These are phyloP conservation scores for Peucedramus taeniatus DNA, from an alignment of 2,113 vertebrate genomes.

Conservation along the genomic window DNA sequence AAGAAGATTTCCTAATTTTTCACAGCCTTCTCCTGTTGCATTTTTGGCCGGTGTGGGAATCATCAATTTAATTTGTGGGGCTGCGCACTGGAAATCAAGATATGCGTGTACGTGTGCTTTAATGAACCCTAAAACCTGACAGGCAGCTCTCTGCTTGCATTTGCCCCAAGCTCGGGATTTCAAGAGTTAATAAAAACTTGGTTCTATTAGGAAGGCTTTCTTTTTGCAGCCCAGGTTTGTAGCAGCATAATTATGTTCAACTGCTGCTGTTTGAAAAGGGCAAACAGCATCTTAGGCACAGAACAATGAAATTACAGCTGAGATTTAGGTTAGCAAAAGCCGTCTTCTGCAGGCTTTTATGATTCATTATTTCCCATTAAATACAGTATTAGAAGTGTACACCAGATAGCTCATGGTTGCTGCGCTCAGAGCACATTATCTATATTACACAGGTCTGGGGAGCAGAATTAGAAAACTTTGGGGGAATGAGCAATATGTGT, in stretches of 20 bases:
- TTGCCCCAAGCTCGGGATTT: conserved; percentile 59
- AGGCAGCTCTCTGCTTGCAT: not conserved
- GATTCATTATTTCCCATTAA: conserved; percentile 90
- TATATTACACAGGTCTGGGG: conserved; percentile 86
- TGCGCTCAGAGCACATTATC: conserved; percentile 84
- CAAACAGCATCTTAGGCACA: conserved; percentile 81
- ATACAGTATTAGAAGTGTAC: conserved; percentile 88
- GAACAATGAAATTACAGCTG: conserved; percentile 89
- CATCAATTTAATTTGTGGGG: conserved; percentile 3
- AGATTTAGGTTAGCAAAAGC: conserved; percentile 85
- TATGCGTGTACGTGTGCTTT: not conserved
- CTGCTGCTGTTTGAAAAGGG: conserved; percentile 81
- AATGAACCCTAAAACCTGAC: conserved; percentile 21
- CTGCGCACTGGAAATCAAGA: not conserved
- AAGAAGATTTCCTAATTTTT: conserved; percentile 64
- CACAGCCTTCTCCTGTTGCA: conserved; percentile 61
- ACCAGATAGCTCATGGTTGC: conserved; percentile 84
- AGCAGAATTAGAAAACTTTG: conserved; percentile 89
- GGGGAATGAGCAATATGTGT: conserved; percentile 88
- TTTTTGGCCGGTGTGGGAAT: not conserved
- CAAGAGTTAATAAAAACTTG: conserved; percentile 78
- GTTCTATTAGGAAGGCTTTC: conserved; percentile 62
- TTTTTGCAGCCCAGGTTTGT: conserved; percentile 71
- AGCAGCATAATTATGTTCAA: conserved; percentile 79
- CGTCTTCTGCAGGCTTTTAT: conserved; percentile 83